A percentile compares a stretch with the other conserved stretches of the same genome.
Evolutionary conservation across 2,797 vertebrate genomes (phyloP).

Genomic region (Hozukius guyotensis): DNA sequence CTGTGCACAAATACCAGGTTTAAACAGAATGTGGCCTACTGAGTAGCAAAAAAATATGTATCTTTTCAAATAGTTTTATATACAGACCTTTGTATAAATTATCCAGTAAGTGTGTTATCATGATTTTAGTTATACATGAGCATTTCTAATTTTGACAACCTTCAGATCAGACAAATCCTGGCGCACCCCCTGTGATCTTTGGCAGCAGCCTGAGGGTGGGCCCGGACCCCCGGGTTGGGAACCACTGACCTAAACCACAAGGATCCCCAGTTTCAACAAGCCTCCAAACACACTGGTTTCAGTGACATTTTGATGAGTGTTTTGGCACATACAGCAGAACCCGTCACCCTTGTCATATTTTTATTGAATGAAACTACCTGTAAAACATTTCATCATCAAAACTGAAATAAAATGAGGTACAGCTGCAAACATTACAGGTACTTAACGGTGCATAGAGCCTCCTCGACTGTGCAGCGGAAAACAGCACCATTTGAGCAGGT

Average conservation of each 20-base stretch:
- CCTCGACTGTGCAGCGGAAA: conserved; percentile 20
- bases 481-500: conserved; percentile 27
- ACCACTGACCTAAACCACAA: not conserved
- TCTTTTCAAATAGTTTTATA: too few relatives aligned
- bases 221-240: too few relatives aligned
- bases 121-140: too few relatives aligned
- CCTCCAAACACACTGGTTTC: not conserved
- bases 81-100: too few relatives aligned
- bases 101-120: too few relatives aligned
- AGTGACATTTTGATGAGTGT: not conserved
- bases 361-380: conserved; percentile 5
- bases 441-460: conserved; percentile 1
- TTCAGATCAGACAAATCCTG: too few relatives aligned
- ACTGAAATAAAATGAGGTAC: conserved; percentile 8
- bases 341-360: not conserved
- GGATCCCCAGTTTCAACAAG: not conserved
- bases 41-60: too few relatives aligned
- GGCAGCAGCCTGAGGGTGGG: too few relatives aligned
- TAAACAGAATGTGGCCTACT: too few relatives aligned
- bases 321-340: not conserved
- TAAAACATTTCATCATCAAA: conserved; percentile 5
- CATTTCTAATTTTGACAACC: too few relatives aligned
- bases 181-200: too few relatives aligned
- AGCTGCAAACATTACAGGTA: conserved; percentile 30
- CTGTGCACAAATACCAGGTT: too few relatives aligned